phyloP scores from a whole-genome alignment of 2,797 vertebrate species.

The Taeniopygia guttata region DNA sequence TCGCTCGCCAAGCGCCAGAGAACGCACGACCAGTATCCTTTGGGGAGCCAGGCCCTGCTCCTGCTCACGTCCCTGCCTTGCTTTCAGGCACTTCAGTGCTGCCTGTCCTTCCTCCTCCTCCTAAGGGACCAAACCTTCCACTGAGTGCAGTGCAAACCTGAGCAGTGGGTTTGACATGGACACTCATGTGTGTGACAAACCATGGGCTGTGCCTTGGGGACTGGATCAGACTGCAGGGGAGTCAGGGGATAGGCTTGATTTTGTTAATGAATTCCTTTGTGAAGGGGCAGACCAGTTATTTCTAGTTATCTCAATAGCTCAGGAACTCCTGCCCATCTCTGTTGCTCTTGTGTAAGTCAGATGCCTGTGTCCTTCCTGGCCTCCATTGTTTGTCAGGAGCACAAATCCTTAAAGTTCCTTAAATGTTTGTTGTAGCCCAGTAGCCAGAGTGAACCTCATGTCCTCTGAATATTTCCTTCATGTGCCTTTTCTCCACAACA shows the following conservation, averaged over 20 bases:
- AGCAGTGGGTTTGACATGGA: not conserved
- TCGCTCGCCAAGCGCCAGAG: constrained; percentile 92
- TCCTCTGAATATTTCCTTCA: not conserved
- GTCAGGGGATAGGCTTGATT: not conserved
- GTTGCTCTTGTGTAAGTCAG: not conserved
- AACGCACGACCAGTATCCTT: constrained; percentile 98
- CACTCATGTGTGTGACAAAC: not conserved
- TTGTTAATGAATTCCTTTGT: not conserved
- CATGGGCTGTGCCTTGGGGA: not conserved
- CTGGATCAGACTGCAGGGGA: not conserved
- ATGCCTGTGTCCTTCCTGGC: not conserved
- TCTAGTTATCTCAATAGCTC: not conserved
- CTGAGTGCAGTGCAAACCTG: not conserved
- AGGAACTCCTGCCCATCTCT: not conserved
- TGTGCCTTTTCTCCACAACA: not conserved
- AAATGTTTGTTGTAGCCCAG: not conserved
- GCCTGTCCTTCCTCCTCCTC: not conserved
- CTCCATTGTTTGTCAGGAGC: not conserved
- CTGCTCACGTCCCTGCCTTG: not conserved
- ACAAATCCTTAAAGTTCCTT: not conserved
- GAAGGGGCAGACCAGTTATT: not conserved
- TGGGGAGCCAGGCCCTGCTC: not conserved
- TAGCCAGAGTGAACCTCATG: not conserved
- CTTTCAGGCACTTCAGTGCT: not conserved
- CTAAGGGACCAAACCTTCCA: not conserved